A percentile compares a stretch with the other conserved stretches of the same genome.
Conservation (phyloP, 2,797 vertebrate genomes). For the Chelonia mydas region DNA sequence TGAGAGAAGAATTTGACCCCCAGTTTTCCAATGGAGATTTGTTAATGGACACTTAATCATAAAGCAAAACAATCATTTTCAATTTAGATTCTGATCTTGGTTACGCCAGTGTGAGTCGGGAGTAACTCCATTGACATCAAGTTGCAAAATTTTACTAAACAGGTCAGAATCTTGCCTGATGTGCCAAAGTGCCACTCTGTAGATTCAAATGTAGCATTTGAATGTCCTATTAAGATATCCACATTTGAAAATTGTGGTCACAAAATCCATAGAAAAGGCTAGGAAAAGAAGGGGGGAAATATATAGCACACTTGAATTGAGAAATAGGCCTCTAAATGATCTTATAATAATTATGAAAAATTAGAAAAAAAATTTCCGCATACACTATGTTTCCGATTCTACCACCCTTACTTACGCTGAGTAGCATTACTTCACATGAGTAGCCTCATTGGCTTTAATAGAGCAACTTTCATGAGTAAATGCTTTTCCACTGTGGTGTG, state of each 20-base stretch:
- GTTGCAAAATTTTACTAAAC: neutral
- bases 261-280: neutral
- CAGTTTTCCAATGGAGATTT: accelerated
- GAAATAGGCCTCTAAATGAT: neutral
- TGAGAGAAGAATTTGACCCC: neutral
- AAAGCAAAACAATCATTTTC: neutral
- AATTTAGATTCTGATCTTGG: neutral
- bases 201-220: accelerated
- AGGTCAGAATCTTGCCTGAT: neutral
- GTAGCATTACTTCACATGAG: neutral
- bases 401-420: neutral
- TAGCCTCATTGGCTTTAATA: neutral
- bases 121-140: neutral
- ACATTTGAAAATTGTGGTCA: neutral
- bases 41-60: neutral
- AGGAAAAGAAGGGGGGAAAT: neutral
- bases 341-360: neutral
- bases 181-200: accelerated
- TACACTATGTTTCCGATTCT: neutral
- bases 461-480: neutral
- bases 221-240: neutral
- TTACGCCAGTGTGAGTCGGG: neutral
- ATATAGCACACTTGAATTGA: neutral
- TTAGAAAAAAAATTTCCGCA: neutral
- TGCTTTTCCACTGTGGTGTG: neutral